Conservation (phyloP, 1,140 invertebrate species). For the Acromyrmex echinatior region DNA sequence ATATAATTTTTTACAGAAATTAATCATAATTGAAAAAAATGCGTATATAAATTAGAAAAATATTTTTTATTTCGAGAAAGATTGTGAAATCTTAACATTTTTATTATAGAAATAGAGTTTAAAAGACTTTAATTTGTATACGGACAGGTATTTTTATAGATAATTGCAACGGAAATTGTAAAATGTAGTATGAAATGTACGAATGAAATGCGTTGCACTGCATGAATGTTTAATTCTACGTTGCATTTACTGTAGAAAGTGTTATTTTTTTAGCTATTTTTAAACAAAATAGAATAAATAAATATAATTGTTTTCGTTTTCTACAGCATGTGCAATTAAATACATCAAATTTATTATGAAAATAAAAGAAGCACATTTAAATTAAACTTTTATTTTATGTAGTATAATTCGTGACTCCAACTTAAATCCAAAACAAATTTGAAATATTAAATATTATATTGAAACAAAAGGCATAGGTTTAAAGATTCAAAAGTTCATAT, state of each 20-base stretch:
- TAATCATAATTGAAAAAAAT: background rate
- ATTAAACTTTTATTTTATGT: background rate
- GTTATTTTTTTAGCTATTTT: background rate
- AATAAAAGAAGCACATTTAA: background rate
- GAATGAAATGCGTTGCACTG: background rate
- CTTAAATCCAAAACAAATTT: background rate
- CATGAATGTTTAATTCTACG: slow-evolving; percentile 47
- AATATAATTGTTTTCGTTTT: background rate
- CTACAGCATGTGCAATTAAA: background rate
- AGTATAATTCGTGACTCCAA: background rate
- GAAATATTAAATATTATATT: slow-evolving; percentile 7
- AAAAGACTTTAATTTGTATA: background rate
- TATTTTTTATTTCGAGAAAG: background rate
- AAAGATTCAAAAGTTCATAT: too few species aligned
- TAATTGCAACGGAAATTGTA: background rate
- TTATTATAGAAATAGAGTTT: slow-evolving; percentile 6
- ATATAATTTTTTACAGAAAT: background rate
- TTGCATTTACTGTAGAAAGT: slow-evolving; percentile 1
- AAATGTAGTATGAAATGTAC: background rate
- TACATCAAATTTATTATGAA: background rate
- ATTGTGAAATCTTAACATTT: background rate
- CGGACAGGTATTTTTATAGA: background rate
- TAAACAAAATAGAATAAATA: background rate
- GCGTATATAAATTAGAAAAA: background rate
- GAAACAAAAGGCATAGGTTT: background rate